Evolutionary conservation across 1,140 invertebrate species (phyloP), one percentile per base, ranked within the genome.

Genomic region (Lucilia cuprina): DNA sequence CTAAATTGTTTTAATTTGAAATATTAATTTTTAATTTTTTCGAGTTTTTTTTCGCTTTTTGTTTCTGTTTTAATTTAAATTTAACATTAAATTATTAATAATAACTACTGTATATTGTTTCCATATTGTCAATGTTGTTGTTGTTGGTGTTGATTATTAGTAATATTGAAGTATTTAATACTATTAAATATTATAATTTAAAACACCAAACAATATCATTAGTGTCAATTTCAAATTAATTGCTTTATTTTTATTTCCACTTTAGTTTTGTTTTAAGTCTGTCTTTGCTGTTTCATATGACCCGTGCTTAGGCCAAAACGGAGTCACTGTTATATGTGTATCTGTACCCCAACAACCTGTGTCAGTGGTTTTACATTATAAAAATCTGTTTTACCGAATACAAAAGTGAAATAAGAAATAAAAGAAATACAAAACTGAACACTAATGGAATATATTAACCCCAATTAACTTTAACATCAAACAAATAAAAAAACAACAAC

Each of bases 401-500:
- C 14, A 8, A 80, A 80, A 19, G 0, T 9, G 9, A 78, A 47
- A 75, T 7, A 14, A 30, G 13, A 77, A 77, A 77, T 2, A 77
- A 77, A 34, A 77, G 47, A 13, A 77, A 77, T 12, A 34, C 34
- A 41, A 34, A 77, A 77, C 12, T 80, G 35, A 80, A 19, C 19
- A 80, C 41, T 80, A 80, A 80, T 80, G 77, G 77, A 80, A 80
- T 80, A 80, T 80, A 80, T 80, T 80, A 78, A 80, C 77, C 77
- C 77, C 77, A 80, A 80, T 80, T 80, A 80, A 80, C 77, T 80
- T 80, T 49, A 80, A 80, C 75, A 78, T 78, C 75, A 78, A 78
- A 78, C 17, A 41, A 78, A 35, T n/a, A 12, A 80, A 80, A 47
- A 80, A 70, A 60, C 55, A 60, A 60, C 13, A 60, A 60, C 55